Conservation (phyloP, 2,113 vertebrate species). For the Nipponia nippon region DNA sequence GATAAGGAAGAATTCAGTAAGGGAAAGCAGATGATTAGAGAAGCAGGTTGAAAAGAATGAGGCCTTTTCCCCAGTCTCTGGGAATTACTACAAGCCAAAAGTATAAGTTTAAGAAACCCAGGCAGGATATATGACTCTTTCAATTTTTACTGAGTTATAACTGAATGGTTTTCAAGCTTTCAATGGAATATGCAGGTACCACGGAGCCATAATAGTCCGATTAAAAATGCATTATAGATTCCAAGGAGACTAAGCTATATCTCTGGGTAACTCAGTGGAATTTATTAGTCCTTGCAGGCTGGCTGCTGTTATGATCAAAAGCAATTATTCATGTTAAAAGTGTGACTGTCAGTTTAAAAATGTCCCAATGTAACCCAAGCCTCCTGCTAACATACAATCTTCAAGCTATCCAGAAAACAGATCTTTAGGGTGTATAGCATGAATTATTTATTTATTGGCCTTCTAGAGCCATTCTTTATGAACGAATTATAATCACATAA, state of each 20-base stretch:
- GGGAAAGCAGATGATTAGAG: neutral
- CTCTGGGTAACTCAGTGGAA: neutral
- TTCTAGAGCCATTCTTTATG: neutral
- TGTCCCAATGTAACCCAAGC: neutral
- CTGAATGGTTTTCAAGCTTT: conserved; percentile 3
- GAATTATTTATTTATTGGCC: neutral
- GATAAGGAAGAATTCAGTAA: neutral
- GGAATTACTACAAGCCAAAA: neutral
- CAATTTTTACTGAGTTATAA: neutral
- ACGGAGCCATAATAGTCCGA: neutral
- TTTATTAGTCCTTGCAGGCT: conserved; percentile 16
- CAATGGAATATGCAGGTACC: neutral
- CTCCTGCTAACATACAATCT: neutral
- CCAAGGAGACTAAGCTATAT: neutral
- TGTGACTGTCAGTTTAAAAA: conserved; percentile 4
- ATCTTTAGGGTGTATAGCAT: neutral
- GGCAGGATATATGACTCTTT: neutral
- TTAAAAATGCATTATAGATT: conserved; percentile 1
- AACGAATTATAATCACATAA: neutral
- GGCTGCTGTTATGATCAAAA: neutral
- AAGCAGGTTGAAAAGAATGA: neutral
- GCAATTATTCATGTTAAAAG: conserved; percentile 13
- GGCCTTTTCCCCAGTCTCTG: neutral
- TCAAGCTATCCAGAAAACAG: neutral
- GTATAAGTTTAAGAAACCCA: neutral